Evolutionary conservation across 1,140 invertebrate species (phyloP), one percentile per base, ranked within the genome.

Genomic region (Dendrolimus kikuchii): DNA sequence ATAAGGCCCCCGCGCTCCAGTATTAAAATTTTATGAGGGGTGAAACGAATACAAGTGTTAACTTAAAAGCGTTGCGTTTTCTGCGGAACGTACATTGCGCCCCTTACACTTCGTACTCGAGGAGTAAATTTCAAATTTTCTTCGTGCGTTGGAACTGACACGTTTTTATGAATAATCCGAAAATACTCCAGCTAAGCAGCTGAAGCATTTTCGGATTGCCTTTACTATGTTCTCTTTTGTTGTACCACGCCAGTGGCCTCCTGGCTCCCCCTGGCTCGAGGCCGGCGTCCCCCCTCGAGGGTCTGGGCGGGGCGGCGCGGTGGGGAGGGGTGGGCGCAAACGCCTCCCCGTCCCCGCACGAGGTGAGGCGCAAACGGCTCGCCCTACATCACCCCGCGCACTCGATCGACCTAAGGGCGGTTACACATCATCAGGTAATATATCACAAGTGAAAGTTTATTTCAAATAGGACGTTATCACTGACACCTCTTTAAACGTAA

Each of bases 351-450:
- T 53, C 71, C 38, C 71, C 79, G 46, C 85, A 86, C 66, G 74
- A 82, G 54, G 39, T 52, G 43, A 70, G 81, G 1, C 59, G 74
- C 2, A 71, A 68, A 9, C 64, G 69, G n/a, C 68, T 85, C 6
- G 71, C 67, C 40, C 72, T 64, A 53, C 52, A 68, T 43, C 81
- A 85, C 56, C 75, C 80, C 50, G 74, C 76, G 48, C 72, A 77
- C 46, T 66, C 70, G 9, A 67, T 83, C 38, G 83, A 88, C 57
- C 66, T 81, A 47, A 71, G 76, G 8, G 74, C 72, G 37, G 79
- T 77, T 39, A 72, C 72, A 37, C 73, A 76, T 44, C 75, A 76
- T 45, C 81, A 84, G 75, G 81, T 86, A 51, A 5, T 9, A 44
- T 44, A 44, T 9, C 5, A 9, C 5, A 5, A 37, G 23, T 23